These are phyloP conservation scores for Athene cunicularia DNA, from an alignment of 2,113 vertebrate species.

Conservation along the genomic window DNA sequence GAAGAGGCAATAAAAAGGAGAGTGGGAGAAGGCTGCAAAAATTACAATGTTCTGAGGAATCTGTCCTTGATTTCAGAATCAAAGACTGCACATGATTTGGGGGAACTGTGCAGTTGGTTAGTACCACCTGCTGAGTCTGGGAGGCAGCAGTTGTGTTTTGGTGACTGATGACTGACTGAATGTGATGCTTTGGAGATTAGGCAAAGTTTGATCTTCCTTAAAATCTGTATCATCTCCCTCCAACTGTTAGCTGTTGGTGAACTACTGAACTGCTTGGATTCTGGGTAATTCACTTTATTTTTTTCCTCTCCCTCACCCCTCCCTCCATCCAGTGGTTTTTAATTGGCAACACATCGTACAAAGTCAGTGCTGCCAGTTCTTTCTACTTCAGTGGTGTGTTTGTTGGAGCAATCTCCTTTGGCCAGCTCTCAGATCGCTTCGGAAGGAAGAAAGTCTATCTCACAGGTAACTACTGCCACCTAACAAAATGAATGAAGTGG, in stretches of 20 bases:
- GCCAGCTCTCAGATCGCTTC: slow-evolving; percentile 80
- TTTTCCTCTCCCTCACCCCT: background rate
- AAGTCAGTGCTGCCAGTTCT: slow-evolving; percentile 80
- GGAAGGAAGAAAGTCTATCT: slow-evolving; percentile 83
- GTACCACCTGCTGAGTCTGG: background rate
- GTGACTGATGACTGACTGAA: background rate
- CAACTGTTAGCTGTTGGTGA: background rate
- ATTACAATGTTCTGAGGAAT: background rate
- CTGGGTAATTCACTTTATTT: background rate
- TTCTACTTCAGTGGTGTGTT: slow-evolving; percentile 84
- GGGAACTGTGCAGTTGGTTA: background rate
- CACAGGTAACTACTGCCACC: slow-evolving; percentile 67
- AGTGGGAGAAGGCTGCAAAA: background rate
- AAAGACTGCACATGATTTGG: background rate
- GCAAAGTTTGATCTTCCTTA: background rate
- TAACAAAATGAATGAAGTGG: background rate
- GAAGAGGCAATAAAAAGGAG: background rate
- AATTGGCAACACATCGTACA: slow-evolving; percentile 76
- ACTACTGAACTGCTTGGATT: background rate
- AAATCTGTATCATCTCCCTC: background rate
- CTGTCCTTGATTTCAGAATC: background rate
- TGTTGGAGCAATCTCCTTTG: slow-evolving; percentile 80
- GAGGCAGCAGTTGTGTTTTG: background rate
- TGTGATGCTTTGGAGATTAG: background rate
- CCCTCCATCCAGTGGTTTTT: slow-evolving; percentile 77